Evolutionary conservation across 1,140 invertebrate species (phyloP), one percentile per base, ranked within the genome.

Genomic region (Plectrocnemia conspersa): DNA sequence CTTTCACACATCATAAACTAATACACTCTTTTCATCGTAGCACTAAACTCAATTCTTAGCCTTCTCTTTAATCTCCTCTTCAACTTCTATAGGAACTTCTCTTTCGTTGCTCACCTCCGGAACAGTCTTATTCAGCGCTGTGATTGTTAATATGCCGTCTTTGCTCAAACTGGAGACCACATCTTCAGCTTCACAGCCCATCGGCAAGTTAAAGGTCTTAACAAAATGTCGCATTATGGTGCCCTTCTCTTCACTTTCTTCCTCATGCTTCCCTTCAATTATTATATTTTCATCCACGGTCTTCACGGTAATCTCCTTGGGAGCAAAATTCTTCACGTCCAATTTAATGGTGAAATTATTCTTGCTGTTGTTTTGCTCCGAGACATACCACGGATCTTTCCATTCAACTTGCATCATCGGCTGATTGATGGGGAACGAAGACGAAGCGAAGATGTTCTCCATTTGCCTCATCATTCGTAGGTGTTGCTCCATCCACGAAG

Each of bases 141-240:
- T 79, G 15, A 91, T 79, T 0, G 80, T 84, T 19, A 90, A 66
- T 22, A 90, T 77, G 2, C 87, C 87, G 67, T 90, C 86, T 0
- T 84, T 82, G 7, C 83, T 86, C 45, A 91, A 66, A 4, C 78
- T 79, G 1, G 86, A 89, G 22, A 80, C 78, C 0, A 89, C 84
- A 32, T 82, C 73, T 33, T 88, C 83, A 19, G 85, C 80, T 61
- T 83, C 78, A 49, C 80, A 82, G 25, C 79, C 78, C 23, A 82
- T 74, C 0, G 84, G 80, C 16, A 86, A 63, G 5, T 77, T 41
- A 23, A 48, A 82, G 15, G 79, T 77, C 7, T 83, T 73, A 1
- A 70, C 65, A 59, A 85, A 85, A 41, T 82, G 54, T 13, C 58
- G 46, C 4, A 48, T 52, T 18, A 58, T 54, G n/a, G 52, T 52